These are phyloP conservation scores for Balaeniceps rex DNA, from an alignment of 2,113 vertebrate genomes.

Conservation along the genomic window DNA sequence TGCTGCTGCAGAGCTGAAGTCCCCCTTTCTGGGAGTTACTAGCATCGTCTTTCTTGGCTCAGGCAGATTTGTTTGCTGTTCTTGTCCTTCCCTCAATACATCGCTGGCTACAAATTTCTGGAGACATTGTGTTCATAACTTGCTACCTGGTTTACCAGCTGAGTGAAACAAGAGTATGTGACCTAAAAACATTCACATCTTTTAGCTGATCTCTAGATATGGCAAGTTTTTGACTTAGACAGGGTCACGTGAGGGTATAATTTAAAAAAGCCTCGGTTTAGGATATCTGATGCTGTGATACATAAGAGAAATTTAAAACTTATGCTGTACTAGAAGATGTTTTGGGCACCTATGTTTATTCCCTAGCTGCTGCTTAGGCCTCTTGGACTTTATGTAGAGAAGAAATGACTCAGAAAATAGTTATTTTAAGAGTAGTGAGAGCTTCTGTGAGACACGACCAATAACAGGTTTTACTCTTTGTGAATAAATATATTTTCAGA, in stretches of 20 bases:
- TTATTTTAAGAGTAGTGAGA: background rate
- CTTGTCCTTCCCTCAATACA: background rate
- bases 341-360: background rate
- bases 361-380: background rate
- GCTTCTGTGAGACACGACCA: background rate
- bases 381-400: background rate
- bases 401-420: background rate
- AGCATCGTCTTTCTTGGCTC: background rate
- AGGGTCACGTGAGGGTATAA: background rate
- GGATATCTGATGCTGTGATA: background rate
- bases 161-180: background rate
- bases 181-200: background rate
- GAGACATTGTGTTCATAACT: background rate
- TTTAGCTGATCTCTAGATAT: background rate
- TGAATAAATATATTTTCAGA: background rate
- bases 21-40: background rate
- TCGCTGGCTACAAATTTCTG: background rate
- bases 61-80: background rate
- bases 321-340: background rate
- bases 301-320: background rate
- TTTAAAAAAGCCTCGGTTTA: background rate
- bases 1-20: background rate
- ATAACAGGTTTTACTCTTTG: background rate
- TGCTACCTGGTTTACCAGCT: background rate
- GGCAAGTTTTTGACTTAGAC: background rate